phyloP scores from a whole-genome alignment of 1,140 invertebrate genomes.

The Steinernema feltiae region DNA sequence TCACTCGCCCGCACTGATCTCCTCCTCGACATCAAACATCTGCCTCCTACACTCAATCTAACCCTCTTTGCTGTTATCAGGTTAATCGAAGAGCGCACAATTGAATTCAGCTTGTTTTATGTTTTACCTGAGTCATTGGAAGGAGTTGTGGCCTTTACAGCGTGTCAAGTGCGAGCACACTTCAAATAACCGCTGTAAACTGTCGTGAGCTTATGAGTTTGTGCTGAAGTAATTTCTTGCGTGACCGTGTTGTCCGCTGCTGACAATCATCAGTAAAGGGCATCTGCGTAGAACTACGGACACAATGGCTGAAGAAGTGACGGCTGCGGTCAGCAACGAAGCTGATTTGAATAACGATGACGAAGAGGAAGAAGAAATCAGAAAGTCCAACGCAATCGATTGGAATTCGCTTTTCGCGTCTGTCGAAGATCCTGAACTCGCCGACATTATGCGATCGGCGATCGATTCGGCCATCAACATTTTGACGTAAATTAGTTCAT shows the following conservation, averaged over 20 bases:
- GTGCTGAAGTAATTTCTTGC: too few species aligned
- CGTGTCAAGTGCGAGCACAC: too few species aligned
- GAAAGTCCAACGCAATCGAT: neutral
- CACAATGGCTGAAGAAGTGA: neutral
- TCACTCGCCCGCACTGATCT: constrained; percentile 11
- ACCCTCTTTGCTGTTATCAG: neutral
- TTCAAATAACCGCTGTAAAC: too few species aligned
- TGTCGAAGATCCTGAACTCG: constrained; percentile 32
- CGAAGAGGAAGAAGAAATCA: constrained; percentile 13
- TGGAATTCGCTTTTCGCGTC: constrained; percentile 10
- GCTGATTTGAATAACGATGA: neutral
- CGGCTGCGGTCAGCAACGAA: neutral
- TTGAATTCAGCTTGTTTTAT: too few species aligned
- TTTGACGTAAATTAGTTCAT: constrained; percentile 24
- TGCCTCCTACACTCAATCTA: constrained; percentile 11
- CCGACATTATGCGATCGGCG: constrained; percentile 28
- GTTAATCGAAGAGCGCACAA: neutral
- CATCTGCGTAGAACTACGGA: neutral
- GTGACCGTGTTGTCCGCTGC: too few species aligned
- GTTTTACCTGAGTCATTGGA: too few species aligned
- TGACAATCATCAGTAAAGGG: neutral
- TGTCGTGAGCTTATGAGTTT: too few species aligned
- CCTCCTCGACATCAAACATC: constrained; percentile 5
- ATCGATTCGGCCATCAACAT: constrained; percentile 32
- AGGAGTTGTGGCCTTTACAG: too few species aligned